A percentile compares a stretch with the other conserved stretches of the same genome.
Evolutionary conservation across 2,888 invertebrate species (phyloP).

Genomic region (Griposia aprilina): DNA sequence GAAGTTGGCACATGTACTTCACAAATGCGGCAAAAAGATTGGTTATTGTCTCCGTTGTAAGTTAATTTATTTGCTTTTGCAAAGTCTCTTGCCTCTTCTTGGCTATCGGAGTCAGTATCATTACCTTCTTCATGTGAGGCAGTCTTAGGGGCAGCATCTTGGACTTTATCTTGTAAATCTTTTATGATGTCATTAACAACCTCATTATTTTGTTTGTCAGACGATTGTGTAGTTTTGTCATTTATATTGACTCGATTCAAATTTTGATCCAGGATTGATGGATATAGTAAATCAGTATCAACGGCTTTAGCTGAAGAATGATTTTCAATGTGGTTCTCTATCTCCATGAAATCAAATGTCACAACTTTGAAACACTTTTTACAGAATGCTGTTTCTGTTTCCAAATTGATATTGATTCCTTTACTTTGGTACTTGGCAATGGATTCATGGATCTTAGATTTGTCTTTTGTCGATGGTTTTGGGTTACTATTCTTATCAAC

Average conservation of each 20-base stretch:
- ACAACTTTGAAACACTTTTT: slow-evolving; percentile 63
- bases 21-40: slow-evolving; percentile 60
- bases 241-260: slow-evolving; percentile 54
- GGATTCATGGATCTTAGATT: slow-evolving; percentile 63
- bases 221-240: slow-evolving; percentile 28
- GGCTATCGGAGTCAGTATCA: not conserved
- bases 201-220: not conserved
- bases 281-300: slow-evolving; percentile 46
- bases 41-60: slow-evolving; percentile 27
- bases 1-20: slow-evolving; percentile 48
- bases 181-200: not conserved
- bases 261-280: slow-evolving; percentile 37
- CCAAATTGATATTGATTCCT: slow-evolving; percentile 68
- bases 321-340: slow-evolving; percentile 65
- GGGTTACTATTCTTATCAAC: not conserved
- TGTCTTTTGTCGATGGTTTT: slow-evolving; percentile 35
- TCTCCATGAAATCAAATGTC: slow-evolving; percentile 49
- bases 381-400: slow-evolving; percentile 65
- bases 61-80: slow-evolving; percentile 53
- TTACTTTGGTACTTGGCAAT: slow-evolving; percentile 60
- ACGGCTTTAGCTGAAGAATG: slow-evolving; percentile 31
- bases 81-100: slow-evolving; percentile 6
- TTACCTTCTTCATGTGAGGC: not conserved
- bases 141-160: not conserved
- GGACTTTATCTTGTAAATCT: not conserved